Conservation (phyloP, 53 echinoderm and acorn worm genomes). For the Henricia sp. region DNA sequence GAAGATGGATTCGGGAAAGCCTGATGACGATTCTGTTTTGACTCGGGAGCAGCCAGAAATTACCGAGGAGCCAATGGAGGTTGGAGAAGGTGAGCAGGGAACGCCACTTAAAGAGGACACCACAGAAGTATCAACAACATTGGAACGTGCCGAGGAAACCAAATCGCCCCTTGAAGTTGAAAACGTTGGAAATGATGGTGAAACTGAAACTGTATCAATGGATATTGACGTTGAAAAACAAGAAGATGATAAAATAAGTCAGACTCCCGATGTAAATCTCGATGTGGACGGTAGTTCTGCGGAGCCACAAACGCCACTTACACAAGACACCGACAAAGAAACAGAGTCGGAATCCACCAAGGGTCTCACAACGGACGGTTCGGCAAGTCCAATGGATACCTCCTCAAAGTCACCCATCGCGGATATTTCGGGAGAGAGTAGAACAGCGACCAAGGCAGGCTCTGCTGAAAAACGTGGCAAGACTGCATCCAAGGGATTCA, state of each 20-base stretch:
- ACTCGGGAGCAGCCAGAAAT: too few relatives aligned
- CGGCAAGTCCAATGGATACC: not conserved
- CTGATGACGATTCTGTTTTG: too few relatives aligned
- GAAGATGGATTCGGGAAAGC: too few relatives aligned
- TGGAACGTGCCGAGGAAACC: slow-evolving; percentile 1
- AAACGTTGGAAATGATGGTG: slow-evolving; percentile 5
- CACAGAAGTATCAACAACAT: not conserved
- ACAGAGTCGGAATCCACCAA: not conserved
- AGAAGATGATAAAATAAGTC: not conserved
- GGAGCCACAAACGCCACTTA: not conserved
- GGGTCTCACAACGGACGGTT: slow-evolving; percentile 13
- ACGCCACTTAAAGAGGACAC: slow-evolving; percentile 3
- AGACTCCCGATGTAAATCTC: slow-evolving; percentile 4
- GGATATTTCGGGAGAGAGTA: slow-evolving; percentile 8
- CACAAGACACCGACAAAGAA: slow-evolving; percentile 21
- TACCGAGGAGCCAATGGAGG: too few relatives aligned
- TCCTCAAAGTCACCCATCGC: slow-evolving; percentile 30
- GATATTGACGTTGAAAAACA: slow-evolving; percentile 6
- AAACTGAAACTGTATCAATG: not conserved
- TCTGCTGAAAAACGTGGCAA: slow-evolving; percentile 43
- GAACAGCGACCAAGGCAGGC: slow-evolving; percentile 26
- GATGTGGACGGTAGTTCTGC: slow-evolving; percentile 5
- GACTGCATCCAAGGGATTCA: slow-evolving; percentile 39
- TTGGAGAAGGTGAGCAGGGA: too few relatives aligned
- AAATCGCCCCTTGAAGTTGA: slow-evolving; percentile 15